A percentile compares a stretch with the other conserved stretches of the same genome.
Evolutionary conservation across 2,888 invertebrate species (phyloP).

Genomic region (Acronicta aceris): DNA sequence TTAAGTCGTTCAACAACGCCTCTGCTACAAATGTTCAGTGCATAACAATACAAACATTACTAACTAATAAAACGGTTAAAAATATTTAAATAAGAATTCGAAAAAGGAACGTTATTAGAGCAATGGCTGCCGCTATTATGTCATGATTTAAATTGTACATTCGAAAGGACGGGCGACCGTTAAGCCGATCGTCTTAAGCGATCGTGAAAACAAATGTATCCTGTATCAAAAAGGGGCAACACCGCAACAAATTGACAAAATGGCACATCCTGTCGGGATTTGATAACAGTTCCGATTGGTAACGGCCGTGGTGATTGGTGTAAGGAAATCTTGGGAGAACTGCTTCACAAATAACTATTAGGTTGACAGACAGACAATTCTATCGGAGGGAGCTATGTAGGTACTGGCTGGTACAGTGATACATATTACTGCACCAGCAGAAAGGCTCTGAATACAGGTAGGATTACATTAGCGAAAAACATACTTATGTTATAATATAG

Average conservation of each 20-base stretch:
- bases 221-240: conserved; percentile 79
- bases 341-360: conserved; percentile 22
- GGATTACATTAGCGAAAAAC: too few relatives aligned
- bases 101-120: conserved; percentile 24
- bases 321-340: conserved; percentile 33
- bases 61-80: conserved; percentile 27
- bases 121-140: conserved; percentile 31
- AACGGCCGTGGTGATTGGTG: conserved; percentile 37
- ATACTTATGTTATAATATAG: too few relatives aligned
- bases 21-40: conserved; percentile 35
- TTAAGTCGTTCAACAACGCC: conserved; percentile 20
- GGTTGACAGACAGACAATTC: conserved; percentile 1
- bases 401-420: too few relatives aligned
- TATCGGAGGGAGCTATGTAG: conserved; percentile 1
- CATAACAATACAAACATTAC: conserved; percentile 30
- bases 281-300: conserved; percentile 54
- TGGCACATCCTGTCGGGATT: conserved; percentile 77
- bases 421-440: background rate
- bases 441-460: background rate
- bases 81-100: conserved; percentile 14
- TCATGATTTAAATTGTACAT: conserved; percentile 28
- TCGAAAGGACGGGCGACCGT: conserved; percentile 35
- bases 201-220: conserved; percentile 73
- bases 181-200: conserved; percentile 58
- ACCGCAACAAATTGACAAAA: conserved; percentile 82